phyloP scores from a whole-genome alignment of 2,113 vertebrate genomes.

The Corythornis cristatus region DNA sequence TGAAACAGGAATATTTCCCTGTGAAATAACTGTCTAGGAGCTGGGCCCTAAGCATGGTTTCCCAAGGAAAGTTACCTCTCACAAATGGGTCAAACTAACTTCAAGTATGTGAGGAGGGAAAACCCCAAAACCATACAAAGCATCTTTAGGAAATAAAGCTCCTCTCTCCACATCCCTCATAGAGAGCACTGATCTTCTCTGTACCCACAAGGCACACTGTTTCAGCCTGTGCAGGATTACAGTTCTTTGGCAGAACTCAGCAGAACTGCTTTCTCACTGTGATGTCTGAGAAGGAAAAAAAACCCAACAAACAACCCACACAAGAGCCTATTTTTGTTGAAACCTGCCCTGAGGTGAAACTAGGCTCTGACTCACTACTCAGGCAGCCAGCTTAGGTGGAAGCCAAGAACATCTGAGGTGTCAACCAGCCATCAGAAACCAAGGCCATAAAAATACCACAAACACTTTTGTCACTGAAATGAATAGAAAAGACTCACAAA shows the following conservation, averaged over 20 bases:
- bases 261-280: background rate
- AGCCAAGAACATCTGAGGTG: constrained; percentile 8
- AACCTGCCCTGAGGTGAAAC: background rate
- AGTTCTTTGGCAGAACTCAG: background rate
- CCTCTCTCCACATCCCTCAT: background rate
- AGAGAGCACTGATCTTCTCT: background rate
- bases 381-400: background rate
- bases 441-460: background rate
- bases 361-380: constrained; percentile 1
- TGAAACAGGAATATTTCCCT: background rate
- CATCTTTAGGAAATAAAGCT: background rate
- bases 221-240: background rate
- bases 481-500: background rate
- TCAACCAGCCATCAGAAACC: background rate
- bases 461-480: background rate
- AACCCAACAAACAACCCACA: background rate
- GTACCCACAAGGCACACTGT: background rate
- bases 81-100: background rate
- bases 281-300: background rate
- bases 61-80: background rate
- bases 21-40: background rate
- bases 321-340: background rate
- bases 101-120: background rate
- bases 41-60: background rate
- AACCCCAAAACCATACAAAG: background rate